Base-by-base conservation (phyloP, 2,888 invertebrate species). In the Napeogenes sylphis region DNA sequence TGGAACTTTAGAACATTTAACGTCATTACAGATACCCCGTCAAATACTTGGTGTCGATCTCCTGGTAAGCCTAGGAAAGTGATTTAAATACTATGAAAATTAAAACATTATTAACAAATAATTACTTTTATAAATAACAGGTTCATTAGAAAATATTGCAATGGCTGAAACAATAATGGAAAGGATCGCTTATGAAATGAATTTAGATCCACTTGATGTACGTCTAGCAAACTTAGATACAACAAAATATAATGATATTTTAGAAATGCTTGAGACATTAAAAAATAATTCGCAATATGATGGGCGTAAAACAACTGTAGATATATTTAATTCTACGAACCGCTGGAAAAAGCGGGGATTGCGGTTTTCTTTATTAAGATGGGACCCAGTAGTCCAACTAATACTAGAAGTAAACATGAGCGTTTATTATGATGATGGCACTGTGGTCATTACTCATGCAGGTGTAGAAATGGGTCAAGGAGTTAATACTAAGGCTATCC, bases 381-480 rank as follows among this genome's bases (percentile, higher is more conserved):
- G 93, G 84, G 84, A 88, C 0, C 80, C 93, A 3, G 67, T 70
- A 3, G 70, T 65, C 0, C 63, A 51, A 0, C 57, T 61, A 45
- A 76, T 84, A 51, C 80, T 75, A 51, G 91, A 90, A 65, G 87
- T 91, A 0, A 82, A 89, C 61, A 82, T 95, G 12, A 90, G 93
- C 2, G 91, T 95, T 61, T 95, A 91, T 73, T 91, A 91, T 38
- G 84, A 90, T 1, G 93, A 94, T 75, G 94, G 93, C 0, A 91
- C 92, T 4, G 93, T 95, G 2, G 85, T 92, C 3, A 87, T 95
- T 14, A 81, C 92, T 2, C 94, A 94, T 66, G 92, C 92, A 55
- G 94, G 93, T 2, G 82, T 93, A 32, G 94, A 94, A 85, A 91
- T 93, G 78, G 95, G 95, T 0, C 95, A 96, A 87, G 95, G 95